Evolutionary conservation across 2,888 invertebrate species (phyloP).

Genomic region (Bruchidius siliquastri): DNA sequence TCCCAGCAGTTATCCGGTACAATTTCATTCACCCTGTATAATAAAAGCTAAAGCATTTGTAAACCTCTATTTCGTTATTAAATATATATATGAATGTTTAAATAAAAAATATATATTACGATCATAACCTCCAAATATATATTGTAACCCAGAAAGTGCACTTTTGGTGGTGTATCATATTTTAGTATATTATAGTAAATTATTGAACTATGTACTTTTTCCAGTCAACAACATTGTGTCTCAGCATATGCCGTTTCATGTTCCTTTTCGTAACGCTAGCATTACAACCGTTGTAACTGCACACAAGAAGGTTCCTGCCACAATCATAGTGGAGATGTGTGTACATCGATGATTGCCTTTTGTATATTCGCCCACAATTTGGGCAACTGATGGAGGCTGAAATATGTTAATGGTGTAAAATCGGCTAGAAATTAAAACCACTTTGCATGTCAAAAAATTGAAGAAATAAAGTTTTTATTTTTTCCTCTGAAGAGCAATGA

Average conservation of each 20-base stretch:
- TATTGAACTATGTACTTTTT: slow-evolving; percentile 13
- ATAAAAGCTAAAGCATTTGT: too few relatives aligned
- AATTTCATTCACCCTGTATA: too few relatives aligned
- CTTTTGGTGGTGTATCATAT: background rate
- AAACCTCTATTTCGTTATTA: too few relatives aligned
- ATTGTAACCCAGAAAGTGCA: background rate
- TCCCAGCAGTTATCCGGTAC: too few relatives aligned
- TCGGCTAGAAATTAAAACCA: too few relatives aligned
- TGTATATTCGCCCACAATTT: slow-evolving; percentile 21
- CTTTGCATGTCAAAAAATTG: too few relatives aligned
- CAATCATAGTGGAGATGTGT: slow-evolving; percentile 23
- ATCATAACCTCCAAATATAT: background rate
- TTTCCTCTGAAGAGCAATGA: too few relatives aligned
- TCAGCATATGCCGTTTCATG: slow-evolving; percentile 24
- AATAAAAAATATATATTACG: background rate
- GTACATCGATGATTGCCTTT: slow-evolving; percentile 14
- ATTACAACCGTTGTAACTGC: slow-evolving; percentile 16
- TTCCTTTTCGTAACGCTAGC: slow-evolving; percentile 22
- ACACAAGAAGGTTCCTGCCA: slow-evolving; percentile 13
- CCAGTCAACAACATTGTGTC: slow-evolving; percentile 19
- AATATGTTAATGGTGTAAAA: background rate
- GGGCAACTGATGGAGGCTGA: background rate
- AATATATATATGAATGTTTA: background rate
- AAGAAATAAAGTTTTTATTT: too few relatives aligned
- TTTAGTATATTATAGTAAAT: too few relatives aligned